Evolutionary conservation across 2,113 vertebrate species (phyloP).

Genomic region (Perca flavescens): DNA sequence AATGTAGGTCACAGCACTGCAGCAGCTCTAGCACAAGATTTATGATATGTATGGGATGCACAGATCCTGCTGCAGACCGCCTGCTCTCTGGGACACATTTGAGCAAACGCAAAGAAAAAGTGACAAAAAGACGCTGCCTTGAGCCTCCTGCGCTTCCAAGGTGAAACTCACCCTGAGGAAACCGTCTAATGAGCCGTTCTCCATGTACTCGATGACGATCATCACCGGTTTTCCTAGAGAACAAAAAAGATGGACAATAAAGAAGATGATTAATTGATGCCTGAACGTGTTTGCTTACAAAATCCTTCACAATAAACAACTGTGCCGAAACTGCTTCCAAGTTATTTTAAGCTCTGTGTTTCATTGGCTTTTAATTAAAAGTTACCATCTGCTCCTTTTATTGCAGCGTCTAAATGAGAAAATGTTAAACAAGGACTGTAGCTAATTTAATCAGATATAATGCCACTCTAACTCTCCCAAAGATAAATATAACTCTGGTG

Average conservation of each 20-base stretch:
- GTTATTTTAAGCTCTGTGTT: constrained; percentile 70
- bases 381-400: constrained; percentile 77
- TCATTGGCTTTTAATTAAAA: constrained; percentile 78
- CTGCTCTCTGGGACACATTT: constrained; percentile 47
- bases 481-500: constrained; percentile 12
- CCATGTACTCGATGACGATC: constrained; percentile 99
- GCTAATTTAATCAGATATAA: constrained; percentile 61
- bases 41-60: constrained; percentile 62
- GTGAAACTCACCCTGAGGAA: constrained; percentile 94
- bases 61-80: constrained; percentile 54
- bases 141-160: constrained; percentile 23
- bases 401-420: constrained; percentile 68
- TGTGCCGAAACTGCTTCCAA: constrained; percentile 8
- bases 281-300: constrained; percentile 59
- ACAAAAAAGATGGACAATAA: constrained; percentile 51
- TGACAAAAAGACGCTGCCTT: constrained; percentile 33
- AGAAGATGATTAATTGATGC: constrained; percentile 61
- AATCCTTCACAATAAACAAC: constrained; percentile 46
- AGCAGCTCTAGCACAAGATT: constrained; percentile 63
- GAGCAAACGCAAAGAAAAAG: constrained; percentile 22
- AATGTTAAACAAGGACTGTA: constrained; percentile 57
- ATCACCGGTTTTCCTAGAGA: constrained; percentile 95
- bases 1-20: constrained; percentile 70
- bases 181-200: constrained; percentile 96
- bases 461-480: constrained; percentile 44